phyloP scores from a whole-genome alignment of 2,797 vertebrate species.

The Notoglanidium macrostoma region DNA sequence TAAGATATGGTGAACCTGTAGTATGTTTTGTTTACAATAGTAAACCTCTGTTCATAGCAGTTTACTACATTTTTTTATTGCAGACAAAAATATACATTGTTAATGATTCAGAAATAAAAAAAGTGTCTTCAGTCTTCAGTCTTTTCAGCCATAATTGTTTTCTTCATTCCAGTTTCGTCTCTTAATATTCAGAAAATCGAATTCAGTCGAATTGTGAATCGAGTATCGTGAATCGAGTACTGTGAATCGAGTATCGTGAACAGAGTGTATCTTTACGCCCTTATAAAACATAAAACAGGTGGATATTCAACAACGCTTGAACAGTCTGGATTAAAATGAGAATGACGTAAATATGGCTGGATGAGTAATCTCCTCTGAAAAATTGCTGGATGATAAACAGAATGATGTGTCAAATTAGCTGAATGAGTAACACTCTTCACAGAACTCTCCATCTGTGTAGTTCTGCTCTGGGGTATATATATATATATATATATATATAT shows the following conservation, averaged over 20 bases:
- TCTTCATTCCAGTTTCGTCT: neutral
- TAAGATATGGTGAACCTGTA: neutral
- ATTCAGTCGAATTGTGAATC: neutral
- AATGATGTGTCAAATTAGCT: neutral
- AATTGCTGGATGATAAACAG: neutral
- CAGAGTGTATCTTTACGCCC: neutral
- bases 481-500: neutral
- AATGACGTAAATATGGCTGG: neutral
- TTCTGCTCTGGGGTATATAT: neutral
- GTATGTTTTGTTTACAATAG: neutral
- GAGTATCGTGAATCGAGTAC: no score
- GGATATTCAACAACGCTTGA: neutral
- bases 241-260: neutral
- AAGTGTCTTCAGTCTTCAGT: neutral
- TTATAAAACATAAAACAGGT: neutral
- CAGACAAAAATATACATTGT: neutral
- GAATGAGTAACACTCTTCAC: neutral
- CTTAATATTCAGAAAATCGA: neutral
- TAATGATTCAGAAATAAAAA: neutral
- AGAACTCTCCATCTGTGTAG: neutral
- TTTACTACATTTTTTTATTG: neutral
- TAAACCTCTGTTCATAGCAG: neutral
- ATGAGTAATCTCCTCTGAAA: conserved; percentile 3
- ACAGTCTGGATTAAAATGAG: neutral
- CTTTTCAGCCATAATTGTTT: neutral